These are phyloP conservation scores for Synergus laeviventris DNA, from an alignment of 2,888 invertebrate species.

Conservation along the genomic window DNA sequence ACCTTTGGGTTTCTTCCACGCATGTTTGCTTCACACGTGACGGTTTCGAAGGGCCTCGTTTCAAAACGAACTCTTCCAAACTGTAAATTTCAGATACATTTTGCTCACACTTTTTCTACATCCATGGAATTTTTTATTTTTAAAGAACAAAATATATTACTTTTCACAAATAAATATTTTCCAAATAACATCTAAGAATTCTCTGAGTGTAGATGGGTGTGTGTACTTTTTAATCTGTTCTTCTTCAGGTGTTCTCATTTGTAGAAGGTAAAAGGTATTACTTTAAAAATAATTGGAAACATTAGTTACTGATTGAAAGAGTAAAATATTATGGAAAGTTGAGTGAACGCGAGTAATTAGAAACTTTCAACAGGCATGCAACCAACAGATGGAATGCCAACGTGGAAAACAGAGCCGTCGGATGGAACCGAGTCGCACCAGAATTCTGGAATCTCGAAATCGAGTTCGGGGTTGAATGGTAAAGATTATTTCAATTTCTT, in stretches of 20 bases:
- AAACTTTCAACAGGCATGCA: constrained; percentile 63
- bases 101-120: constrained; percentile 1
- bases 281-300: neutral
- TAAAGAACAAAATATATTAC: neutral
- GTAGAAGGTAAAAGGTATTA: constrained; percentile 1
- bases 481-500: constrained; percentile 49
- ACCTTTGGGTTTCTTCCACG: constrained; percentile 53
- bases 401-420: constrained; percentile 72
- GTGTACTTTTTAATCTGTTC: neutral
- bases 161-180: neutral
- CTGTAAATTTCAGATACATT: neutral
- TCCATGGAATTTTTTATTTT: neutral
- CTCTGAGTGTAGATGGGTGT: neutral
- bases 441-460: constrained; percentile 71
- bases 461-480: constrained; percentile 71
- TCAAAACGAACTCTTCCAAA: neutral
- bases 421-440: constrained; percentile 72
- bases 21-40: constrained; percentile 57
- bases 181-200: neutral
- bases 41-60: constrained; percentile 18
- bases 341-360: constrained; percentile 9
- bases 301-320: neutral
- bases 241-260: neutral
- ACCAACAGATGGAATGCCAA: constrained; percentile 67
- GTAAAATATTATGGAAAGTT: neutral